Conservation (phyloP, 2,797 vertebrate genomes). For the Thripadectes ignobilis region DNA sequence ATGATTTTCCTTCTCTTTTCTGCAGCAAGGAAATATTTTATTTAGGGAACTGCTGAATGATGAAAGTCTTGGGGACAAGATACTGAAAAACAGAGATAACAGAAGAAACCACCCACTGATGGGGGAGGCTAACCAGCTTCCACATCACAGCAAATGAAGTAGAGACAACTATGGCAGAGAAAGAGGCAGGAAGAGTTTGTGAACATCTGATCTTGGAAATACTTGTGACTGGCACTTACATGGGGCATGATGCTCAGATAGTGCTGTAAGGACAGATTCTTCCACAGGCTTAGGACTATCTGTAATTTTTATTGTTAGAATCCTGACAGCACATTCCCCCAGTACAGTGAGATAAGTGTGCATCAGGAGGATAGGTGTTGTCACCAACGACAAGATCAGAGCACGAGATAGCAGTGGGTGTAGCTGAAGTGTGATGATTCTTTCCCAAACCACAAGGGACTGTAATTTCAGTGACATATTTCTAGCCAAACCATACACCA, state of each 20-base stretch:
- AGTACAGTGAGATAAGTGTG: not conserved
- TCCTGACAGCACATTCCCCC: not conserved
- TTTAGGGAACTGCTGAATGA: not conserved
- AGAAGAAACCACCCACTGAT: not conserved
- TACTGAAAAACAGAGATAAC: not conserved
- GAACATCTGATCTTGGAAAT: not conserved
- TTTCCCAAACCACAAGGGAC: conserved; percentile 29
- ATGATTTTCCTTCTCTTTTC: not conserved
- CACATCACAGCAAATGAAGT: not conserved
- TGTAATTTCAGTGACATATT: conserved; percentile 34
- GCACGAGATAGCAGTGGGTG: conserved; percentile 46
- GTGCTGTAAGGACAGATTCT: not conserved
- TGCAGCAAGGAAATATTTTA: not conserved
- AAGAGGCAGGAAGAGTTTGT: not conserved
- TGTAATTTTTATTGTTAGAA: not conserved
- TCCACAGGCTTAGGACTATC: not conserved
- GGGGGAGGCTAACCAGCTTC: not conserved
- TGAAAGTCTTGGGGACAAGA: not conserved
- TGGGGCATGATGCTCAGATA: not conserved
- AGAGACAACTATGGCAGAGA: not conserved
- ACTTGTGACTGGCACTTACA: not conserved
- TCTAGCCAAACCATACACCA: conserved; percentile 37
- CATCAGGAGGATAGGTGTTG: conserved; percentile 27
- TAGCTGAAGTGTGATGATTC: conserved; percentile 52
- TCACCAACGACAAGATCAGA: conserved; percentile 38